Percentiles rank a stretch among this genome's conserved stretches.
These are phyloP conservation scores for Venusia cambrica DNA, from an alignment of 2,888 invertebrate species.

Conservation along the genomic window DNA sequence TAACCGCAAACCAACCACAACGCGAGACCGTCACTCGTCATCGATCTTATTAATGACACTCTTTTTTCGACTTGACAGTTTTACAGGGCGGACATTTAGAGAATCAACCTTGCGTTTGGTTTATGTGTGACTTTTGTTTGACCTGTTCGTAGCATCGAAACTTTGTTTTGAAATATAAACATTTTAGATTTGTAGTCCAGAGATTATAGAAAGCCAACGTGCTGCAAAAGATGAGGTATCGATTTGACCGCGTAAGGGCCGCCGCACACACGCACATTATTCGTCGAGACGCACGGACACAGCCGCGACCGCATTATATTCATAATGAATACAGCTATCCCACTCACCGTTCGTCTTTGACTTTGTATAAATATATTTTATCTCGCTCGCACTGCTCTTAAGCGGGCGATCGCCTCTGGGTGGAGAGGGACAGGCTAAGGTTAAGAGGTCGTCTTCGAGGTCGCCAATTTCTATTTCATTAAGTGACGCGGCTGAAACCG, in stretches of 20 bases:
- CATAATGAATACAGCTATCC: conserved; percentile 81
- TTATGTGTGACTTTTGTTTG: not conserved
- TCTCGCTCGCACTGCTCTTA: conserved; percentile 66
- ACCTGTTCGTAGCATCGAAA: conserved; percentile 1
- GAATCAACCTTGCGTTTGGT: conserved; percentile 14
- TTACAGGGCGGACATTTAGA: conserved; percentile 10
- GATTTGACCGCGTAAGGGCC: conserved; percentile 70
- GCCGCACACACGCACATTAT: conserved; percentile 57
- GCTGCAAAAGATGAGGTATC: conserved; percentile 73
- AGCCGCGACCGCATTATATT: conserved; percentile 77
- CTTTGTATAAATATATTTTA: conserved; percentile 80
- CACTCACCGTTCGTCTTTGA: conserved; percentile 78
- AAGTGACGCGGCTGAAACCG: conserved; percentile 74
- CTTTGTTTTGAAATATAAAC: conserved; percentile 3
- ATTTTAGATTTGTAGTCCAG: not conserved
- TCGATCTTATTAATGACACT: conserved; percentile 63
- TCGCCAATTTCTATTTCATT: conserved; percentile 80
- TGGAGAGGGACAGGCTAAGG: conserved; percentile 68
- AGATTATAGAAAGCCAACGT: conserved; percentile 26
- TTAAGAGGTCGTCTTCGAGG: conserved; percentile 76
- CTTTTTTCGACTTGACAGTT: conserved; percentile 51
- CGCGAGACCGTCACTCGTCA: conserved; percentile 72
- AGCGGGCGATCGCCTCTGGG: conserved; percentile 54
- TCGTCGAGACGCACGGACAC: conserved; percentile 72
- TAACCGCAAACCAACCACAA: conserved; percentile 84